Base-by-base conservation (phyloP, 2,797 vertebrate species). In the Pseudopleuronectes americanus region DNA sequence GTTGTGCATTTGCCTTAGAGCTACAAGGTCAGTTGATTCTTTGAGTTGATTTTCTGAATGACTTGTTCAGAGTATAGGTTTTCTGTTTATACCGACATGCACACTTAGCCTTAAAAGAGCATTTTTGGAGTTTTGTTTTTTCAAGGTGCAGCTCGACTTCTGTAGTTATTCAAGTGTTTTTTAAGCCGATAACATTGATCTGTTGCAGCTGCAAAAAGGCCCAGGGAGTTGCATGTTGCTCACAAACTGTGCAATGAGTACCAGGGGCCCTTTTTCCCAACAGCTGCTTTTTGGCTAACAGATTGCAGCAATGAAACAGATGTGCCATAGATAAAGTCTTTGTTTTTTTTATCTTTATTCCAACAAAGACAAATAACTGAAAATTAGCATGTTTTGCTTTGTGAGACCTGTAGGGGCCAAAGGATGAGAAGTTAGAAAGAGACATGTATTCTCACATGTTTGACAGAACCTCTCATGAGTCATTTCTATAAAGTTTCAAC, bases 271-370 rank as follows among this genome's bases (percentile, higher is more conserved):
- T 81, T 84, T 85, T 84, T 43, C 8, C 79, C 86, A 88, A 80
- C 88, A 91, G 88, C 86, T 91, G 88, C 84, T 83, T 88, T 84
- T 86, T 83, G 88, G 76, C 78, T 82, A 87, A 89, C 87, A 91
- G 84, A 90, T 88, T 90, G 88, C 84, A 64, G 61, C 57, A 57
- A 74, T 82, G 80, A 83, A 84, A 58, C 84, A 91, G 85, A 91
- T 89, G 84, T 85, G 84, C 84, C 81, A 84, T 67, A 83, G 77
- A 87, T 79, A 76, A 87, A 87, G 73, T 80, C 67, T 79, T 76
- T 67, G 49, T 62, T 19, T 69, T 16, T 71, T 51, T 62, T 77
- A 45, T 68, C 63, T 48, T 24, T 49, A 41, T 24, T 26, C 14
- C 4, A 62, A 84, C 74, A 82, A 76, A 78, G 79, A 85, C 54